A percentile compares a stretch with the other conserved stretches of the same genome.
Evolutionary conservation across 2,888 invertebrate genomes (phyloP).

Genomic region (Oscheius sp.): DNA sequence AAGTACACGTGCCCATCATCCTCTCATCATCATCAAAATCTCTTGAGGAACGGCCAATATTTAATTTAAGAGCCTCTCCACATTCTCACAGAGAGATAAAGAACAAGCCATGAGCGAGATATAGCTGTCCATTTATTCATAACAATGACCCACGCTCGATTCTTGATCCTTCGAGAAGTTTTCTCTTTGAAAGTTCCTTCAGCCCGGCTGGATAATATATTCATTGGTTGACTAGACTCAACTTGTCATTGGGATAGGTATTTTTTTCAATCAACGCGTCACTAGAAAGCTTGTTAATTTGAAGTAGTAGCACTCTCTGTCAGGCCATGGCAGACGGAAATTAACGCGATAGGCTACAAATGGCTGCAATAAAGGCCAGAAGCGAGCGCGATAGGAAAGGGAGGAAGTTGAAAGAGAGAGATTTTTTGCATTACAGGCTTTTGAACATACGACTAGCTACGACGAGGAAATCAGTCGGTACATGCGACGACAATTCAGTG

Average conservation of each 20-base stretch:
- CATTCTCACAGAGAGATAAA: background rate
- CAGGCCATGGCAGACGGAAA: constrained; percentile 24
- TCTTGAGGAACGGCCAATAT: too few relatives aligned
- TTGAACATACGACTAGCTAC: constrained; percentile 93
- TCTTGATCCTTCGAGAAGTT: background rate
- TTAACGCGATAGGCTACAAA: constrained; percentile 28
- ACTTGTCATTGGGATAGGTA: too few relatives aligned
- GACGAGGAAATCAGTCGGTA: constrained; percentile 93
- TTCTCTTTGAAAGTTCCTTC: background rate
- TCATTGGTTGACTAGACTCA: too few relatives aligned
- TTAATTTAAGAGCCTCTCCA: background rate
- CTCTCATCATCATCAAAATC: too few relatives aligned
- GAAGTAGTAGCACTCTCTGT: background rate
- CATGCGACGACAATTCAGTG: constrained; percentile 85
- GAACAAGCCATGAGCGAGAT: background rate
- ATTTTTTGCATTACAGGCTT: constrained; percentile 81
- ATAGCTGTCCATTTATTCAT: constrained; percentile 19
- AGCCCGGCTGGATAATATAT: too few relatives aligned
- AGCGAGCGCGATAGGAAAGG: background rate
- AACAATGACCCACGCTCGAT: background rate
- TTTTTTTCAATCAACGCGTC: constrained; percentile 7
- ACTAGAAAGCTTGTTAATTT: background rate
- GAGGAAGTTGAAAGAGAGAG: constrained; percentile 14
- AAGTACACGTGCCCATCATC: too few relatives aligned
- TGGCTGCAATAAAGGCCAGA: constrained; percentile 30